phyloP scores from a whole-genome alignment of 2,888 invertebrate species.

The Erebia aethiops region DNA sequence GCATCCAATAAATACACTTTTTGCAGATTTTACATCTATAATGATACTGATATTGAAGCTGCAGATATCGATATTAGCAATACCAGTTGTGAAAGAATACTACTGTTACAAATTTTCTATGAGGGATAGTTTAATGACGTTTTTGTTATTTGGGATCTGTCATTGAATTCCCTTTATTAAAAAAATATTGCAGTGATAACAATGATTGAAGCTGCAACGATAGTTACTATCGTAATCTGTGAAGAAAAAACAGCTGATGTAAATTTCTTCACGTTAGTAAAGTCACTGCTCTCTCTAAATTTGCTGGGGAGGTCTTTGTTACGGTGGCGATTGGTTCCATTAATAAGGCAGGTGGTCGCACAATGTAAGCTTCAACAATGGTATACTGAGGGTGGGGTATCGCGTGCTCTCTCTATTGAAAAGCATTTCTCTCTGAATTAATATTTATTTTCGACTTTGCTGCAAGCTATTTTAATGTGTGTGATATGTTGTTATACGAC shows the following conservation, averaged over 20 bases:
- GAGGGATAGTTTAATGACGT: too few relatives aligned
- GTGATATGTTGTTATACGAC: constrained; percentile 7
- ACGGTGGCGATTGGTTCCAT: constrained; percentile 51
- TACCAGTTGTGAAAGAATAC: too few relatives aligned
- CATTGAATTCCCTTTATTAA: too few relatives aligned
- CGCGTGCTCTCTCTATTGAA: constrained; percentile 40
- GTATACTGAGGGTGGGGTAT: constrained; percentile 53
- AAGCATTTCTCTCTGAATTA: constrained; percentile 39
- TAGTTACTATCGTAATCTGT: constrained; percentile 30
- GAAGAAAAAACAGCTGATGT: constrained; percentile 31
- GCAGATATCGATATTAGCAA: too few relatives aligned
- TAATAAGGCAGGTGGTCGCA: constrained; percentile 79
- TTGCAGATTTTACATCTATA: too few relatives aligned
- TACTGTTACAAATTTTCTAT: too few relatives aligned
- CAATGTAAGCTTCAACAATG: constrained; percentile 70
- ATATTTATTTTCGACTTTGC: constrained; percentile 34
- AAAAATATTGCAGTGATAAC: background rate
- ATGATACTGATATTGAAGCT: background rate
- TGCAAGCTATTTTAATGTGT: constrained; percentile 22
- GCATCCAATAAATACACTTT: too few relatives aligned
- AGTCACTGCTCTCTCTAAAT: constrained; percentile 27
- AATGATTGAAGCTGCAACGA: constrained; percentile 2
- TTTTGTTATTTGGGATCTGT: too few relatives aligned
- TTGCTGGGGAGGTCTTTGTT: constrained; percentile 44
- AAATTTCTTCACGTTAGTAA: constrained; percentile 15